Percentiles rank a stretch among this genome's conserved stretches.
Conservation (phyloP, 37 sponge, comb jelly and placozoan genomes). For the Axinella damicornis region DNA sequence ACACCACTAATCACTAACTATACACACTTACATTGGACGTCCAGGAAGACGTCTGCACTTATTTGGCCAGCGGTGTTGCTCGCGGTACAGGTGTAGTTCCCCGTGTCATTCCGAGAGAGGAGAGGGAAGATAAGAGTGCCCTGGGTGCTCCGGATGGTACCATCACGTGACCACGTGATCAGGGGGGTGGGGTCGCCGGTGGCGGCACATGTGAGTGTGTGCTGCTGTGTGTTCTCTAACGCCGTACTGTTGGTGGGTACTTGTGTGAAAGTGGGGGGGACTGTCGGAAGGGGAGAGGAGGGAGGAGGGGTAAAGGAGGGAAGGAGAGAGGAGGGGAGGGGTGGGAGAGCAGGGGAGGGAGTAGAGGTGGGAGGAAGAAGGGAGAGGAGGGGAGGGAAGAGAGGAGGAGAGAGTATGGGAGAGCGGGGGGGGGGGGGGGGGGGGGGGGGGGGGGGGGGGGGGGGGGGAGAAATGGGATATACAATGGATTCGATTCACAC, state of each 20-base stretch:
- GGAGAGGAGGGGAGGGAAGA: constrained; percentile 2
- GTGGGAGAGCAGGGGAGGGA: background rate
- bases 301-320: constrained; percentile 15
- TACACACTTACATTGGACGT: constrained; percentile 64
- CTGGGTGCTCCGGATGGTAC: background rate
- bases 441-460: too few species aligned
- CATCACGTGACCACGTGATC: constrained; percentile 29
- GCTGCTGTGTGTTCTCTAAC: constrained; percentile 8
- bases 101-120: constrained; percentile 34
- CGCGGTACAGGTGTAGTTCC: constrained; percentile 59
- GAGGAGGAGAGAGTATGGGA: background rate
- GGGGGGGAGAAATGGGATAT: too few species aligned
- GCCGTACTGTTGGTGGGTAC: constrained; percentile 21
- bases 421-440: background rate
- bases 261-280: constrained; percentile 42
- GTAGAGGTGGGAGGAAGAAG: background rate
- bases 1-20: too few species aligned
- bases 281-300: constrained; percentile 26
- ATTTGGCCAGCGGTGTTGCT: constrained; percentile 26
- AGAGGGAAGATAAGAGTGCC: constrained; percentile 8
- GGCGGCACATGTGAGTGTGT: constrained; percentile 33
- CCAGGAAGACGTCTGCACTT: constrained; percentile 5
- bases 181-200: constrained; percentile 55
- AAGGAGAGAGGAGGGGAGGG: too few species aligned
- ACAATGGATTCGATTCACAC: too few species aligned